Evolutionary conservation across 2,888 invertebrate species (phyloP).

Genomic region (Gerris lacustris): DNA sequence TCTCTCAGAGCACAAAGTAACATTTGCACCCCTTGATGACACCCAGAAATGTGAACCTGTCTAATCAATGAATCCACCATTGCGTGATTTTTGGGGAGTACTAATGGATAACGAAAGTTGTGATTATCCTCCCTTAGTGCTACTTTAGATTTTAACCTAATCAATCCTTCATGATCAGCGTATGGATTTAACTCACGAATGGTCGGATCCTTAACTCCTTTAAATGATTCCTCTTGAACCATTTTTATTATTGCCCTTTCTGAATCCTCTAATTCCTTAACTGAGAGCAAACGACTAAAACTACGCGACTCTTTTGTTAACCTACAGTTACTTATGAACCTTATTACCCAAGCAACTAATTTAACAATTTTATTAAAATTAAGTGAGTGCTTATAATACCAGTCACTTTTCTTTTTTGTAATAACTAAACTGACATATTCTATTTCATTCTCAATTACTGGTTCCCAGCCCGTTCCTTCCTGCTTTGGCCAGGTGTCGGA

Average conservation of each 20-base stretch:
- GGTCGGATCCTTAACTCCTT: neutral
- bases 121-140: neutral
- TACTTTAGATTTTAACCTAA: neutral
- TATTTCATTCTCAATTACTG: neutral
- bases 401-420: neutral
- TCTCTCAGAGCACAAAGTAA: neutral
- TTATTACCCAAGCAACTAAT: neutral
- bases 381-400: neutral
- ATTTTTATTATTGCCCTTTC: neutral
- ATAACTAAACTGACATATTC: neutral
- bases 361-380: neutral
- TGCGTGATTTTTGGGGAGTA: neutral
- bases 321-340: neutral
- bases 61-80: neutral
- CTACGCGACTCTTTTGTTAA: neutral
- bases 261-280: neutral
- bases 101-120: neutral
- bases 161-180: neutral
- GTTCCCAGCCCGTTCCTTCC: neutral
- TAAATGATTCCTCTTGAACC: neutral
- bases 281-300: neutral
- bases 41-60: neutral
- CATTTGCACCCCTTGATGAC: neutral
- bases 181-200: neutral
- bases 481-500: neutral